Conservation (phyloP, 2,797 vertebrate genomes). For the Cossypha polioptera region DNA sequence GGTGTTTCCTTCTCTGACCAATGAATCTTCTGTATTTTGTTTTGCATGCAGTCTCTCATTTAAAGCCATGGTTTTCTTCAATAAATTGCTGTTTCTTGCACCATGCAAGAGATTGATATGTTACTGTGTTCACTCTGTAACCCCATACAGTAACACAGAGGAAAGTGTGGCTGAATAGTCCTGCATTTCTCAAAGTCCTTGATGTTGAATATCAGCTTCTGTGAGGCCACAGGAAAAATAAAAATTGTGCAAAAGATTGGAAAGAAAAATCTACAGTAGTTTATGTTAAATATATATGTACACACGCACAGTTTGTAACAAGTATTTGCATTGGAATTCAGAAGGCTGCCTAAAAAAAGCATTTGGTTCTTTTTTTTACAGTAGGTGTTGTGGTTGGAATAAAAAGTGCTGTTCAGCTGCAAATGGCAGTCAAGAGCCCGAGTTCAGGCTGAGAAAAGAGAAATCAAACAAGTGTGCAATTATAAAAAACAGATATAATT, state of each 20-base stretch:
- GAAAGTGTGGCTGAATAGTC: background rate
- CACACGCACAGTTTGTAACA: background rate
- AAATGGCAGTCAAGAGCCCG: rapidly evolving
- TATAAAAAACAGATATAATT: background rate
- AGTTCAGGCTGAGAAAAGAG: background rate
- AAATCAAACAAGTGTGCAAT: background rate
- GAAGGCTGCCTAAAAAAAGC: background rate
- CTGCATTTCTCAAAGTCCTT: background rate
- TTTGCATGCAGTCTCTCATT: too few relatives aligned
- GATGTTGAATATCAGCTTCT: background rate
- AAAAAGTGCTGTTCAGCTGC: background rate
- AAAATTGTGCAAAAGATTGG: background rate
- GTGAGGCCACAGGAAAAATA: background rate
- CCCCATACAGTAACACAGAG: background rate
- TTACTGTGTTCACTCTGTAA: too few relatives aligned
- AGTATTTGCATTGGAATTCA: background rate
- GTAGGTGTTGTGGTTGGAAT: background rate
- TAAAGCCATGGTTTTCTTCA: too few relatives aligned
- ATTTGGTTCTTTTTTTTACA: background rate
- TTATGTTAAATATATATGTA: background rate
- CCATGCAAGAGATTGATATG: too few relatives aligned
- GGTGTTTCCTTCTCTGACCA: too few relatives aligned
- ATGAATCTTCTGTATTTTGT: too few relatives aligned
- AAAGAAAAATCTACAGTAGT: background rate
- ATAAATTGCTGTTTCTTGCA: too few relatives aligned